A percentile compares a stretch with the other conserved stretches of the same genome.
Evolutionary conservation across 1,140 invertebrate species (phyloP).

Genomic region (silkworm (Bombyx mori)): ASM3026992v2 NC_085127.1:7290501-7291000

Average conservation of each 20-base stretch:
- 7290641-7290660: no score
- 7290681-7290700: neutral
- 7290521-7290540: no score
- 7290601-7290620: no score
- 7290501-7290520: no score
- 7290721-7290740: neutral
- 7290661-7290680: neutral
- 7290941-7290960: no score
- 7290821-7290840: constrained; percentile 27
- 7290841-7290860: constrained; percentile 18
- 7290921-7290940: no score
- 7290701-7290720: constrained; percentile 1
- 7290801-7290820: constrained; percentile 21
- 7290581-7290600: no score
- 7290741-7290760: constrained; percentile 8
- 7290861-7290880: constrained; percentile 36
- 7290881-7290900: constrained; percentile 16
- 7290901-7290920: neutral
- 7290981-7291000: no score
- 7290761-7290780: constrained; percentile 1
- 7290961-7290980: no score
- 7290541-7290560: no score
- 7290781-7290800: constrained; percentile 16
- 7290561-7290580: no score
- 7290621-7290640: no score